Conservation (phyloP, 2,797 vertebrate genomes). For the Halcyon chelicuti region DNA sequence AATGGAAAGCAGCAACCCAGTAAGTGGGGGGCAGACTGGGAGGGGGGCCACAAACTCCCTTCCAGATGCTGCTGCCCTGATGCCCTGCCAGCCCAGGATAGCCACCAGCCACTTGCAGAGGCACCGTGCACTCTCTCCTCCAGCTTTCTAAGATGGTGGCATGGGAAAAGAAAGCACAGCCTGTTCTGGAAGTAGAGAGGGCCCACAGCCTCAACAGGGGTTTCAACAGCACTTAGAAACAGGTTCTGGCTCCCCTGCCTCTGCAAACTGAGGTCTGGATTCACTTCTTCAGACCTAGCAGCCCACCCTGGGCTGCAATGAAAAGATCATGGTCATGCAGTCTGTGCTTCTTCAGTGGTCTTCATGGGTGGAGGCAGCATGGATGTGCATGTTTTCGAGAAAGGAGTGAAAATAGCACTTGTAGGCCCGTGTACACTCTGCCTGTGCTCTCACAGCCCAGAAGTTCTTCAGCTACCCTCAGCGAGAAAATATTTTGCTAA, state of each 20-base stretch:
- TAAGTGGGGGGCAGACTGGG: fast-evolving
- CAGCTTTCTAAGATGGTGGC: not conserved
- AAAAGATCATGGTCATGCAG: not conserved
- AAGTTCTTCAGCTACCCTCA: not conserved
- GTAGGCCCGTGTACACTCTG: fast-evolving
- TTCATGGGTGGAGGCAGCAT: not conserved
- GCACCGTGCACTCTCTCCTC: fast-evolving
- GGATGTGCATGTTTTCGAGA: fast-evolving
- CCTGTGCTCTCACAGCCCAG: not conserved
- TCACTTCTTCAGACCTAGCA: not conserved
- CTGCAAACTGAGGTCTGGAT: not conserved
- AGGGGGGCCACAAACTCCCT: not conserved
- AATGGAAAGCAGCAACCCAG: not conserved
- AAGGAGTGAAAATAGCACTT: not conserved
- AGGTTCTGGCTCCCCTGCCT: not conserved
- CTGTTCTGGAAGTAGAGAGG: not conserved
- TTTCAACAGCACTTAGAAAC: not conserved
- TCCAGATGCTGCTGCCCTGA: not conserved
- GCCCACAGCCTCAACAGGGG: not conserved
- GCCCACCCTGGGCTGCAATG: not conserved
- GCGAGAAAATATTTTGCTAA: not conserved
- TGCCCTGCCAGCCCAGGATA: not conserved
- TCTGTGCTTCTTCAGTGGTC: not conserved
- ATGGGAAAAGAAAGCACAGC: not conserved
- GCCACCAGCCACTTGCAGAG: not conserved